These are phyloP conservation scores for Stegostoma tigrinum DNA, from an alignment of 2,113 vertebrate genomes.

Conservation along the genomic window DNA sequence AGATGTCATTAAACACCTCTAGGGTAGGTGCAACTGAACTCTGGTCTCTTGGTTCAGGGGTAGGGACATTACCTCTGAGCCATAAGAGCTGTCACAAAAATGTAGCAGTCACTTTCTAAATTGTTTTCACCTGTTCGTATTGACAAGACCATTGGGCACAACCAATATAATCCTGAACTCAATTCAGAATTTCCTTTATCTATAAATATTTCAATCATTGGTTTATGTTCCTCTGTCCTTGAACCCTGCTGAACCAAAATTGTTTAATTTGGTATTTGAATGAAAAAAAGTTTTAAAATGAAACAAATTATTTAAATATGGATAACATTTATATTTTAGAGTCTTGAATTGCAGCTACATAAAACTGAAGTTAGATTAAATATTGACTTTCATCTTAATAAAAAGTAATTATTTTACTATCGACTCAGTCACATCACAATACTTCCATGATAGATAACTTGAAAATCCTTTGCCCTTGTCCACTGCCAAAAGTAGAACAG, in stretches of 20 bases:
- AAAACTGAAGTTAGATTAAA: background rate
- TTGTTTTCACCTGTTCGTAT: background rate
- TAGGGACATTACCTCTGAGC: too few relatives aligned
- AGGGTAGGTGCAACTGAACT: too few relatives aligned
- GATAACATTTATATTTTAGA: background rate
- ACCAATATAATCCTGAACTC: background rate
- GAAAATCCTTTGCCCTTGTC: background rate
- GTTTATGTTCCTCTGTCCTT: background rate
- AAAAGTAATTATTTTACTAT: conserved; percentile 1
- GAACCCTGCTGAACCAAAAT: background rate
- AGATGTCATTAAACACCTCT: too few relatives aligned
- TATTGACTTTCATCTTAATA: background rate
- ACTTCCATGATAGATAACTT: background rate
- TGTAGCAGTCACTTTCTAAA: background rate
- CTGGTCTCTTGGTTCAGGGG: too few relatives aligned
- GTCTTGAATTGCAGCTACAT: background rate
- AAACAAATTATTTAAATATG: conserved; percentile 11
- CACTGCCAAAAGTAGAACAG: background rate
- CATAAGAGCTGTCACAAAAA: too few relatives aligned
- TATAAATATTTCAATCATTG: background rate
- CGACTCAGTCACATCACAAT: background rate
- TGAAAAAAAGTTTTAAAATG: background rate
- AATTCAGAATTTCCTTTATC: background rate
- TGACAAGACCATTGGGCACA: background rate
- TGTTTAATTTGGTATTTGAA: background rate